Percentiles rank a stretch among this genome's conserved stretches.
Evolutionary conservation across 2,888 invertebrate species (phyloP).

Genomic region (Aplocera efformata): DNA sequence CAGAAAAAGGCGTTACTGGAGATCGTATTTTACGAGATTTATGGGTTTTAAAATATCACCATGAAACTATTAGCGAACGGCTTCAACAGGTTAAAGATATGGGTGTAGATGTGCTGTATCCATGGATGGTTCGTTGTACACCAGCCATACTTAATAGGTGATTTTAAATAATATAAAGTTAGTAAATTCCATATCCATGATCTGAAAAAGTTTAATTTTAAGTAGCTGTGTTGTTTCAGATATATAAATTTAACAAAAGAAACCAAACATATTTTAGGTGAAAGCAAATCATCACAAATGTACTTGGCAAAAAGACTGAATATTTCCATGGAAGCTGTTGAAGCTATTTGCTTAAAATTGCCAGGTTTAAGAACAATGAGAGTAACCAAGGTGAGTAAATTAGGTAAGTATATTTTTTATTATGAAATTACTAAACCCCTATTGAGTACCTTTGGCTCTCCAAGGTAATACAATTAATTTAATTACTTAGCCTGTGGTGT

Average conservation of each 20-base stretch:
- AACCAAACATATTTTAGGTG: slow-evolving; percentile 72
- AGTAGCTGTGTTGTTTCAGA: slow-evolving; percentile 38
- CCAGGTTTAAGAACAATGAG: slow-evolving; percentile 77
- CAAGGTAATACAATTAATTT: no score
- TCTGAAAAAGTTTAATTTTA: not conserved
- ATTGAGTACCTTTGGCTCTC: no score
- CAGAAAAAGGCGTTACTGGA: slow-evolving; percentile 75
- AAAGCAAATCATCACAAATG: slow-evolving; percentile 66
- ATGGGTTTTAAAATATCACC: slow-evolving; percentile 83
- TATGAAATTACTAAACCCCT: no score
- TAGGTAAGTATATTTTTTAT: no score
- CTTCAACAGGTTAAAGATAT: slow-evolving; percentile 69
- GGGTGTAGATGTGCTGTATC: slow-evolving; percentile 76
- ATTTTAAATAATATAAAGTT: not conserved
- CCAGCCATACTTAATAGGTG: slow-evolving; percentile 79
- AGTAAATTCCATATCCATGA: no score
- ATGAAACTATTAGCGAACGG: slow-evolving; percentile 72
- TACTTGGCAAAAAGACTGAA: slow-evolving; percentile 78
- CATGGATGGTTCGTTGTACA: slow-evolving; percentile 85
- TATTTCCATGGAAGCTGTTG: slow-evolving; percentile 63
- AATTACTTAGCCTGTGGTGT: no score
- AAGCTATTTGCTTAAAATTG: slow-evolving; percentile 70
- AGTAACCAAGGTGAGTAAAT: slow-evolving; percentile 70
- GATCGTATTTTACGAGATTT: slow-evolving; percentile 81
- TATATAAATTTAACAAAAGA: slow-evolving; percentile 58